These are phyloP conservation scores for Caenorhabditis inopinata DNA, from an alignment of 1,140 invertebrate genomes.

Conservation along the genomic window DNA sequence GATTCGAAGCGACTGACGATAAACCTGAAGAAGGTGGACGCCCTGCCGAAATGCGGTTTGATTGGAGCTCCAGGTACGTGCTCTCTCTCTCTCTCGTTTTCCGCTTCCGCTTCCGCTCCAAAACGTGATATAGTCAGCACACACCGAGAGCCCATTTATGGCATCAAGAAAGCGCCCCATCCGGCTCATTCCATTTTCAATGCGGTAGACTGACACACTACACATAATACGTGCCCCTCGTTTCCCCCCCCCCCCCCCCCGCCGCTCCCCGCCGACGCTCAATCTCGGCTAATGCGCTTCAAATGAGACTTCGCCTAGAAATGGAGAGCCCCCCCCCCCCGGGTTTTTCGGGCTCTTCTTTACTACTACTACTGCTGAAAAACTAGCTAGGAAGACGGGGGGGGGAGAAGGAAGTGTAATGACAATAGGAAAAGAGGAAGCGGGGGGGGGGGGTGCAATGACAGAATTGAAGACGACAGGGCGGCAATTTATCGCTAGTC, in stretches of 20 bases:
- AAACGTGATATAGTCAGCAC: neutral
- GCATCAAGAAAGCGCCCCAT: too few relatives aligned
- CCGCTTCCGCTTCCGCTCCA: neutral
- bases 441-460: neutral
- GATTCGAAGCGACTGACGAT: constrained; percentile 63
- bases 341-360: too few relatives aligned
- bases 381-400: too few relatives aligned
- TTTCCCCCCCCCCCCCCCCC: too few relatives aligned
- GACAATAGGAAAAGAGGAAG: neutral
- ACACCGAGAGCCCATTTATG: neutral
- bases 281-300: too few relatives aligned
- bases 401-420: too few relatives aligned
- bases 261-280: too few relatives aligned
- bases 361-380: too few relatives aligned
- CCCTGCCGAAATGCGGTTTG: constrained; percentile 65
- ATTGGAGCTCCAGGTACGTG: constrained; percentile 60
- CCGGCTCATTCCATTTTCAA: neutral
- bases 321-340: too few relatives aligned
- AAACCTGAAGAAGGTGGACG: constrained; percentile 64
- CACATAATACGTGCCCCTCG: too few relatives aligned
- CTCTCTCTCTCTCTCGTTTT: neutral
- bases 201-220: neutral
- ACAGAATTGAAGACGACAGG: neutral
- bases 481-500: too few relatives aligned
- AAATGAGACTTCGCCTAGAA: too few relatives aligned